Evolutionary conservation across 2,113 vertebrate genomes (phyloP).

Genomic region (Ptychochromis oligacanthus): DNA sequence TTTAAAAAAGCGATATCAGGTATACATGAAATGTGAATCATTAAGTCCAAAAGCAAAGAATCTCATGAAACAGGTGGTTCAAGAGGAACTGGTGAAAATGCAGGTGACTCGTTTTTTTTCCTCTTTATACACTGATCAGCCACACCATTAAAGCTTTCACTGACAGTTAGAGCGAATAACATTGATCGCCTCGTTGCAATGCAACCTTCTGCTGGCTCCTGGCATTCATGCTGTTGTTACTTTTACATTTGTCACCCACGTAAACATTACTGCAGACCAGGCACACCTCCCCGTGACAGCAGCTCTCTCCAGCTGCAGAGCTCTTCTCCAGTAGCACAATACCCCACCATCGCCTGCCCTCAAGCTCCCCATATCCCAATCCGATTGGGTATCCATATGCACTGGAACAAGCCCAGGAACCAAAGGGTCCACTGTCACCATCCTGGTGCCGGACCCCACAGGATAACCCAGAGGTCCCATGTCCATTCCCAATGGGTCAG

Average conservation of each 20-base stretch:
- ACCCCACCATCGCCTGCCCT: neutral
- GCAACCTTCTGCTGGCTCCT: neutral
- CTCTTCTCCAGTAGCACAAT: neutral
- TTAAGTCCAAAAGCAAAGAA: conserved; percentile 62
- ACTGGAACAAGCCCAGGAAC: neutral
- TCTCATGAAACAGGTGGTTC: conserved; percentile 69
- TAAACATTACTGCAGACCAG: neutral
- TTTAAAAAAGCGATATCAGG: conserved; percentile 70
- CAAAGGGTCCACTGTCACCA: neutral
- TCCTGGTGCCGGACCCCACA: neutral
- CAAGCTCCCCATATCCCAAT: neutral
- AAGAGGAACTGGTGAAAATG: conserved; percentile 78
- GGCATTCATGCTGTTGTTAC: neutral
- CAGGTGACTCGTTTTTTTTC: conserved; percentile 54
- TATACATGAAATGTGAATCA: conserved; percentile 37
- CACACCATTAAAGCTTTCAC: neutral
- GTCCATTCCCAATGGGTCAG: too few species aligned
- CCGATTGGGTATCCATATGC: neutral
- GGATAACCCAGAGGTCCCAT: neutral
- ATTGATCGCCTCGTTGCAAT: neutral
- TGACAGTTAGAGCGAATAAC: neutral
- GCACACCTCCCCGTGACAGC: neutral
- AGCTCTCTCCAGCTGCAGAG: neutral
- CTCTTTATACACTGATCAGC: neutral
- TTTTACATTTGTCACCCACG: neutral